These are phyloP conservation scores for Gephyroberyx darwinii DNA, from an alignment of 2,797 vertebrate genomes.

Conservation along the genomic window DNA sequence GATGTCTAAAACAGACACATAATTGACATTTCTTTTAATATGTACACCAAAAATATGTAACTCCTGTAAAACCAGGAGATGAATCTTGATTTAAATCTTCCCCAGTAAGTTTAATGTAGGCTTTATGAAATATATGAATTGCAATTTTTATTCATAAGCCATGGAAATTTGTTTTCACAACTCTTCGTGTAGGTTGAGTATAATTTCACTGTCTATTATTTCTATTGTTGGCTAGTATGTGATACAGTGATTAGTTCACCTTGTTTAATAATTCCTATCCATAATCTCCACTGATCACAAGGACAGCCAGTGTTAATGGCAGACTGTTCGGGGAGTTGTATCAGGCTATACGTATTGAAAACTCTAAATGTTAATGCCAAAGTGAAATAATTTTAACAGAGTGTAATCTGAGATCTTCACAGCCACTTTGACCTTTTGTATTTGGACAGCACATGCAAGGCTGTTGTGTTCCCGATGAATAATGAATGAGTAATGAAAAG, in stretches of 20 bases:
- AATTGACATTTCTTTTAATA: constrained; percentile 3
- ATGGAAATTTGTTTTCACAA: not conserved
- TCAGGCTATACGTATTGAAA: not conserved
- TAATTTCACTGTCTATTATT: constrained; percentile 1
- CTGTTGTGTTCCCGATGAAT: constrained; percentile 53
- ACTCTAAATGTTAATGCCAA: not conserved
- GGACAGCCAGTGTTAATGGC: not conserved
- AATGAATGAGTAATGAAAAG: constrained; percentile 55
- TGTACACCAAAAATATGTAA: too few species aligned
- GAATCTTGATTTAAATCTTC: not conserved
- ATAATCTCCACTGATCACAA: not conserved
- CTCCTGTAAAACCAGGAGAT: not conserved
- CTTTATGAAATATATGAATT: not conserved
- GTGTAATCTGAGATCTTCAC: constrained; percentile 37
- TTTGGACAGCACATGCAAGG: constrained; percentile 33
- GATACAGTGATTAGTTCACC: not conserved
- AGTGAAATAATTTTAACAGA: constrained; percentile 20
- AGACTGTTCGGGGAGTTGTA: not conserved
- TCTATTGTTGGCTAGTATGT: not conserved
- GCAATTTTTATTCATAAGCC: not conserved
- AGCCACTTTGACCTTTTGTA: constrained; percentile 48
- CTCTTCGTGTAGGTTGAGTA: not conserved
- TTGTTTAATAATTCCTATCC: not conserved
- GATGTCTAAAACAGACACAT: constrained; percentile 26
- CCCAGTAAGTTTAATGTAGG: too few species aligned